Conservation (phyloP, 2,797 vertebrate species). For the Euthynnus affinis region DNA sequence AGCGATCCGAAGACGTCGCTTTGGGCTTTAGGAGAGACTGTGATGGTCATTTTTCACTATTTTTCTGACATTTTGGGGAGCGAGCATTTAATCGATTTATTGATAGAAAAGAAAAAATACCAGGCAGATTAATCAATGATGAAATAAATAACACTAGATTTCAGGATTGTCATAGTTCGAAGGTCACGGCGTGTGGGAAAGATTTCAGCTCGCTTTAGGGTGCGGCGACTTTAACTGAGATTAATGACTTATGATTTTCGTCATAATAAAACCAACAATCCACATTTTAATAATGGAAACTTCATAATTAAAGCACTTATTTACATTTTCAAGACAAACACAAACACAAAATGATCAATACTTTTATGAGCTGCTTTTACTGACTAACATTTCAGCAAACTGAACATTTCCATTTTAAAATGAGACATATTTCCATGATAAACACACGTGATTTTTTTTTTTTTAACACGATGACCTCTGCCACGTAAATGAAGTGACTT, state of each 20-base stretch:
- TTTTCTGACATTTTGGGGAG: background rate
- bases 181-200: background rate
- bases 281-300: too few species aligned
- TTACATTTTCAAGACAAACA: too few species aligned
- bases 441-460: constrained; percentile 28
- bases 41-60: too few species aligned
- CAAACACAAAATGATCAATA: background rate
- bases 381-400: too few species aligned
- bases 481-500: constrained; percentile 35
- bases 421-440: constrained; percentile 5
- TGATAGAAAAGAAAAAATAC: background rate
- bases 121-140: background rate
- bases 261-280: too few species aligned
- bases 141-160: constrained; percentile 8
- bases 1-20: too few species aligned
- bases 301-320: background rate
- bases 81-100: background rate
- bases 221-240: background rate
- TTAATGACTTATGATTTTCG: constrained; percentile 1
- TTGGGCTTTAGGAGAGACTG: too few species aligned
- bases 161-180: background rate
- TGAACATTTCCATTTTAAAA: too few species aligned
- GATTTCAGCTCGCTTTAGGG: too few species aligned
- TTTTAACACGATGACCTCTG: constrained; percentile 30
- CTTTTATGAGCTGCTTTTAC: too few species aligned